Conservation (phyloP, 2,113 vertebrate species). For the Bungarus multicinctus region DNA sequence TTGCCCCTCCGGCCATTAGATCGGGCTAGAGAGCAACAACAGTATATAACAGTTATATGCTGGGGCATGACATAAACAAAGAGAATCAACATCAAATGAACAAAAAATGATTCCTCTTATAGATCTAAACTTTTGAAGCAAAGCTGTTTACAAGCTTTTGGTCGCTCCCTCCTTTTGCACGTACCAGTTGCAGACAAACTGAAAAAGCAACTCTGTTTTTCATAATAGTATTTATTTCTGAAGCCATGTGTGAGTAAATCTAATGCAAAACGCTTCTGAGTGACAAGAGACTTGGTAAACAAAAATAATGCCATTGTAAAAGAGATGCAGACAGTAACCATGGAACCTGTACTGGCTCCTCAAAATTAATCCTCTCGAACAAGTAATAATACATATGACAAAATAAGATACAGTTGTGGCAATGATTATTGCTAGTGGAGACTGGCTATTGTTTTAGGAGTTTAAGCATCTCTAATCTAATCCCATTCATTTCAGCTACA, state of each 20-base stretch:
- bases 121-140: not conserved
- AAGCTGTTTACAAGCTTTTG: not conserved
- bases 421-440: not conserved
- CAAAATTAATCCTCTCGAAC: conserved; percentile 10
- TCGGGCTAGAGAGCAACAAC: too few relatives aligned
- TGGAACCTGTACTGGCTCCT: not conserved
- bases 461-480: conserved; percentile 8
- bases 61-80: not conserved
- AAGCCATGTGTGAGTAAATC: not conserved
- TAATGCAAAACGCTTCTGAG: not conserved
- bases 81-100: conserved; percentile 1
- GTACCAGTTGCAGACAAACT: not conserved
- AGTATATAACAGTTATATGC: too few relatives aligned
- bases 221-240: not conserved
- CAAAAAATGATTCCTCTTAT: not conserved
- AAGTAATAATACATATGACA: conserved; percentile 7
- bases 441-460: not conserved
- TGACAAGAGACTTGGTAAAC: not conserved
- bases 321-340: not conserved
- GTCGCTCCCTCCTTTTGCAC: not conserved
- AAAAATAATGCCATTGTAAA: conserved; percentile 10
- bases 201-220: not conserved
- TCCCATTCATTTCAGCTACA: not conserved
- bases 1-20: too few relatives aligned
- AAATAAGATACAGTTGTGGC: not conserved